Percentiles rank a stretch among this genome's conserved stretches.
Evolutionary conservation across 2,888 invertebrate genomes (phyloP).

Genomic region (Tubulanus polymorphus): DNA sequence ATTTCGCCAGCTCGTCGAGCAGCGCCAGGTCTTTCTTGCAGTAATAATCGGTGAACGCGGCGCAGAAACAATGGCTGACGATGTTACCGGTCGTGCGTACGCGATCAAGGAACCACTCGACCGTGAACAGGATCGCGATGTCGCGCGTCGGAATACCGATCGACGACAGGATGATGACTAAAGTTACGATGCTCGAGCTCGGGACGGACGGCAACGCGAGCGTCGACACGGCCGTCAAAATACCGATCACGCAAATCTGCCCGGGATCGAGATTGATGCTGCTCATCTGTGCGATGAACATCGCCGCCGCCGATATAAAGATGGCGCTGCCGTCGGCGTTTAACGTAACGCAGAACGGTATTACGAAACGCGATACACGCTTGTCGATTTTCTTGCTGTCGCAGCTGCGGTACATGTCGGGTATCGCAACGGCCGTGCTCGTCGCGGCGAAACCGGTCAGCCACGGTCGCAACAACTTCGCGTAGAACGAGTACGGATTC

Average conservation of each 20-base stretch:
- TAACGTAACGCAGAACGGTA: conserved; percentile 40
- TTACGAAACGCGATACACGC: conserved; percentile 31
- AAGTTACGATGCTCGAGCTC: conserved; percentile 40
- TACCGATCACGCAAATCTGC: conserved; percentile 23
- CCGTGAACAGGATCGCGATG: conserved; percentile 38
- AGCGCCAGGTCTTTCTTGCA: conserved; percentile 20
- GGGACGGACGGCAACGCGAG: conserved; percentile 42
- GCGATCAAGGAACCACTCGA: conserved; percentile 43
- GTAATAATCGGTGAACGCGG: conserved; percentile 28
- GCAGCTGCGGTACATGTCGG: conserved; percentile 37
- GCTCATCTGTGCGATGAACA: conserved; percentile 32
- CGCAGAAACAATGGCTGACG: conserved; percentile 34
- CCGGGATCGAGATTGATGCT: conserved; percentile 22
- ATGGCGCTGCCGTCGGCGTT: conserved; percentile 42
- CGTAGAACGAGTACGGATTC: conserved; percentile 32
- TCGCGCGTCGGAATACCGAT: conserved; percentile 31
- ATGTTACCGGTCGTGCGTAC: conserved; percentile 35
- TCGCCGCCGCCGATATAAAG: conserved; percentile 33
- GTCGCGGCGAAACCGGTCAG: conserved; percentile 36
- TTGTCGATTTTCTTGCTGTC: conserved; percentile 33
- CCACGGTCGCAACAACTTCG: conserved; percentile 26
- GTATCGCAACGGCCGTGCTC: conserved; percentile 41
- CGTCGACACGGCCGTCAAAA: conserved; percentile 31
- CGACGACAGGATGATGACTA: conserved; percentile 37
- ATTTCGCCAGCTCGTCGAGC: too few species aligned